phyloP scores from a whole-genome alignment of 2,888 invertebrate species.

The Amaurobius ferox region DNA sequence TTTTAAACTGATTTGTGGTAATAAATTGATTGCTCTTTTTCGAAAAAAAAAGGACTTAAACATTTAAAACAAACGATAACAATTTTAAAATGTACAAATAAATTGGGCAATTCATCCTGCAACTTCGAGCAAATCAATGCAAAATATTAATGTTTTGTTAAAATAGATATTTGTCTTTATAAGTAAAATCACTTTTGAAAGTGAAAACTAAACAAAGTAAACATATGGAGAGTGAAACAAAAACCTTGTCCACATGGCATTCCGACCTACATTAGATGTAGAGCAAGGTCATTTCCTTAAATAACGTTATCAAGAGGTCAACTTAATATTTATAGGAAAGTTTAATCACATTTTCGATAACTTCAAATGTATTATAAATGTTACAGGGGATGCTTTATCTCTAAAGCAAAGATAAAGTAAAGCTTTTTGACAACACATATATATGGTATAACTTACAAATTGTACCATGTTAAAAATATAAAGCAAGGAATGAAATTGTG shows the following conservation, averaged over 20 bases:
- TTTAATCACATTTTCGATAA: background rate
- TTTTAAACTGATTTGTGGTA: too few relatives aligned
- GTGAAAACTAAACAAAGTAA: background rate
- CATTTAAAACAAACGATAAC: background rate
- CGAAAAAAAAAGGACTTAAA: background rate
- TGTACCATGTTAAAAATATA: too few relatives aligned
- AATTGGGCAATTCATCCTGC: background rate
- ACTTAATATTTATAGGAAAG: background rate
- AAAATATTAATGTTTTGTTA: background rate
- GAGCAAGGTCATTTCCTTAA: conserved; percentile 38
- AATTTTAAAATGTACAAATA: background rate
- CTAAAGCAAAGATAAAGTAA: too few relatives aligned
- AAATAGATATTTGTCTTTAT: background rate
- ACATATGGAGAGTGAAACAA: background rate
- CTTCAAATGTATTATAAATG: background rate
- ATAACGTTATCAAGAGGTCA: background rate
- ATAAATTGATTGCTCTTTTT: background rate
- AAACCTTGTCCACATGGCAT: background rate
- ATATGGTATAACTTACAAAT: too few relatives aligned
- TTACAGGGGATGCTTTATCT: too few relatives aligned
- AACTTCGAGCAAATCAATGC: background rate
- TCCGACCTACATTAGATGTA: conserved; percentile 49
- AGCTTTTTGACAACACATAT: too few relatives aligned
- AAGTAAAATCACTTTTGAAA: background rate
- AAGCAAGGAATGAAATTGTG: too few relatives aligned